Evolutionary conservation across 1,140 invertebrate species (phyloP).

Genomic region (Dolichoris vasculosae): DNA sequence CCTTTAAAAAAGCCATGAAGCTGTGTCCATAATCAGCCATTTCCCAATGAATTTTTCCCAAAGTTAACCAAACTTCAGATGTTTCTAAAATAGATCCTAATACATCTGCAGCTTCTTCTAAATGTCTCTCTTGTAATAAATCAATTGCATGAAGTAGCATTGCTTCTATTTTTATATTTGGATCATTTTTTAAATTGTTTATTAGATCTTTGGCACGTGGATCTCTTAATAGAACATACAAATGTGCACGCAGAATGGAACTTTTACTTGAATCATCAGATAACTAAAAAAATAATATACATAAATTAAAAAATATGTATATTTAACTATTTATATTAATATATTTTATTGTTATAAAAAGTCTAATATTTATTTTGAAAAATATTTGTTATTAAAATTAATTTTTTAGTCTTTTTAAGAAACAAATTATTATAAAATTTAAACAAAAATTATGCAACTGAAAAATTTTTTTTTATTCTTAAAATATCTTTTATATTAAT

Average conservation of each 20-base stretch:
- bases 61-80: slow-evolving; percentile 78
- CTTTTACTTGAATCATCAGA: slow-evolving; percentile 58
- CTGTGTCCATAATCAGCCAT: slow-evolving; percentile 78
- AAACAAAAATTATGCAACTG: background rate
- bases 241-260: slow-evolving; percentile 62
- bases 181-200: slow-evolving; percentile 62
- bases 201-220: slow-evolving; percentile 60
- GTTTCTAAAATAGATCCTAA: slow-evolving; percentile 72
- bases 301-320: slow-evolving; percentile 40
- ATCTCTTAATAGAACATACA: slow-evolving; percentile 63
- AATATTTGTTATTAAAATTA: slow-evolving; percentile 12
- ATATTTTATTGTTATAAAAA: background rate
- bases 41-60: slow-evolving; percentile 82
- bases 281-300: slow-evolving; percentile 53
- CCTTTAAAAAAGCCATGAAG: slow-evolving; percentile 81
- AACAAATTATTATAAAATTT: background rate
- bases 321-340: background rate
- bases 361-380: background rate
- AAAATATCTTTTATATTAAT: too few species aligned
- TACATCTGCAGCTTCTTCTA: slow-evolving; percentile 75
- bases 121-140: slow-evolving; percentile 73
- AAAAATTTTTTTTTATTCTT: background rate
- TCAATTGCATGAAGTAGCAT: slow-evolving; percentile 62
- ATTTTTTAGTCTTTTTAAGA: background rate
- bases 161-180: slow-evolving; percentile 59